Base-by-base conservation (phyloP, 2,888 invertebrate species). In the Conops quadrifasciatus region DNA sequence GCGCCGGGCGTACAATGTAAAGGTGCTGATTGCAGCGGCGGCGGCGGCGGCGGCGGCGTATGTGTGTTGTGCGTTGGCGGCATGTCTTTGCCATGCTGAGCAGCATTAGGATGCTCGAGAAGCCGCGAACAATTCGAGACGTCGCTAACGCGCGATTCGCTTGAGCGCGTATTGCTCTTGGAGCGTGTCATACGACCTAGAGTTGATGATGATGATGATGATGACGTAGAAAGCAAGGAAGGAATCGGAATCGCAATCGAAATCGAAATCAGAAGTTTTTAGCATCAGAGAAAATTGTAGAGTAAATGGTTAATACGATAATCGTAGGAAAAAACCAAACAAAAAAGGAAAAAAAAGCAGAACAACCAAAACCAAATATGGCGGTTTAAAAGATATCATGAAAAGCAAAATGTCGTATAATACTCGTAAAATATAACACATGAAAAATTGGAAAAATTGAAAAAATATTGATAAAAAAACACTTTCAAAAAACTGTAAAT, bases 171-270 rank as follows among this genome's bases (percentile, higher is more conserved):
- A 75, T 85, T 85, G 77, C 85, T 85, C 79, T 85, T 85, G 26
- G 85, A 85, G 72, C 85, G 83, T 75, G 82, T 82, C 83, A 85
- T 85, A 75, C 84, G 83, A 77, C 86, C 86, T 85, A 79, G 66
- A 60, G 67, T 49, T 51, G 4, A 36, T 36, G 36, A 36, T 36
- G 36, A 36, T 36, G 36, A 36, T 36, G 36, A 36, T 36, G 36
- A 36, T 36, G 36, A 36, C 36, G 36, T 36, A n/a, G 36, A 30
- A 28, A 26, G 53, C 47, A 30, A 53, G 15, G 21, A n/a, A 24
- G 30, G 60, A 19, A 28, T n/a, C 3, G 30, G 62, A 45, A 62
- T 69, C 9, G 36, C 36, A 36, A 36, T 7, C 4, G 4, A 7
- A 36, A 36, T 7, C 9, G 5, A 36, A 36, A 36, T 36, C 9